Evolutionary conservation across 2,888 invertebrate species (phyloP).

Genomic region (Platycnemis pennipes): DNA sequence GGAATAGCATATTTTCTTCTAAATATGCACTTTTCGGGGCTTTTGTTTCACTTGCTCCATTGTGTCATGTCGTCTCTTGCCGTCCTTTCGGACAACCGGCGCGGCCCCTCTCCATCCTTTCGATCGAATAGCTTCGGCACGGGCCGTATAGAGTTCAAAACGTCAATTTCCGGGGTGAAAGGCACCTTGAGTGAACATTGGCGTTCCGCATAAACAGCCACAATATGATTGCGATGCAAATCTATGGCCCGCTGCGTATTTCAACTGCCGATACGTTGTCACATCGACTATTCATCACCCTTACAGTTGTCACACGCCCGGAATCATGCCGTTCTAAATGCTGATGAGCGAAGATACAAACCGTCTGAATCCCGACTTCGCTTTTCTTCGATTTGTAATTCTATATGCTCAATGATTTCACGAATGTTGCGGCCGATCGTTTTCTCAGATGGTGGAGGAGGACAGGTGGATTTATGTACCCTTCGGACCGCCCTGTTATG

Average conservation of each 20-base stretch:
- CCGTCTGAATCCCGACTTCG: not conserved
- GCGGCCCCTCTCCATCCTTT: not conserved
- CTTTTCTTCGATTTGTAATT: not conserved
- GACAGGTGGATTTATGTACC: too few relatives aligned
- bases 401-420: not conserved
- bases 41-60: not conserved
- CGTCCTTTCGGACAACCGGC: too few relatives aligned
- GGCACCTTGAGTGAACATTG: not conserved
- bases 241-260: not conserved
- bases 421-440: too few relatives aligned
- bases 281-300: not conserved
- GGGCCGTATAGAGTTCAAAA: too few relatives aligned
- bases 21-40: too few relatives aligned
- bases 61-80: not conserved
- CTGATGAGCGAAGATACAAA: not conserved
- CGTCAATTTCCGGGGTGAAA: not conserved
- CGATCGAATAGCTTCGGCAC: too few relatives aligned
- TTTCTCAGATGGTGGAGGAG: too few relatives aligned
- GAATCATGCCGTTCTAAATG: not conserved
- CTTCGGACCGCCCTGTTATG: too few relatives aligned
- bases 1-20: too few relatives aligned
- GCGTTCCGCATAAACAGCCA: not conserved
- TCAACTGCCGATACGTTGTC: not conserved
- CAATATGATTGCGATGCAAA: not conserved
- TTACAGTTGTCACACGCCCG: not conserved